Conservation (phyloP, 2,113 vertebrate species). For the Azemiops feae region DNA sequence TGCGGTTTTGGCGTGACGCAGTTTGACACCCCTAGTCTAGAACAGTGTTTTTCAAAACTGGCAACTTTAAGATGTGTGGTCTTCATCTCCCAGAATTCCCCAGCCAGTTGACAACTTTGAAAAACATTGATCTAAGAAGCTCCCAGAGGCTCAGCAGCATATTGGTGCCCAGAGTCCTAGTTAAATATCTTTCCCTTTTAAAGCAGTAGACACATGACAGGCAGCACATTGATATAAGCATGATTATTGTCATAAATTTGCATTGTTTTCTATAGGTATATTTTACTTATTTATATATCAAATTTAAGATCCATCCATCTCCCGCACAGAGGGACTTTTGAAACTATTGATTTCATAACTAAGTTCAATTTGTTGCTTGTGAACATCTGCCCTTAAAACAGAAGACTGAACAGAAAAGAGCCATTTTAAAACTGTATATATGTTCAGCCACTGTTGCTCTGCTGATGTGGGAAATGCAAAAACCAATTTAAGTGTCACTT, state of each 20-base stretch:
- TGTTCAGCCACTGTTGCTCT: constrained; percentile 17
- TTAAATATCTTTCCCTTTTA: not conserved
- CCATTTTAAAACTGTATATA: not conserved
- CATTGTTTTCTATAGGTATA: not conserved
- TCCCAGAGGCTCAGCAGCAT: not conserved
- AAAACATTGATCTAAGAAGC: not conserved
- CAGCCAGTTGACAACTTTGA: not conserved
- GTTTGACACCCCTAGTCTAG: not conserved
- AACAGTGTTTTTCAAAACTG: not conserved
- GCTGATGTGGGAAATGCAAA: constrained; percentile 15
- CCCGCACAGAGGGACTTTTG: not conserved
- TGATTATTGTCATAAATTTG: not conserved
- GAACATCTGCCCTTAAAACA: not conserved
- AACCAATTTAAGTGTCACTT: constrained; percentile 30
- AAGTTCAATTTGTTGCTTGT: not conserved
- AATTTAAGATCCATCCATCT: not conserved
- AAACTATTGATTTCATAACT: not conserved
- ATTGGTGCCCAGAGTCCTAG: not conserved
- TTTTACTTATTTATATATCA: not conserved
- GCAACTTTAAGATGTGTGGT: not conserved
- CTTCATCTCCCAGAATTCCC: not conserved
- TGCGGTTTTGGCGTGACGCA: no score
- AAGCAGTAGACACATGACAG: not conserved
- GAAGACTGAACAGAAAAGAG: not conserved
- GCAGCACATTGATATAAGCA: not conserved